Evolutionary conservation across 2,113 vertebrate species (phyloP).

Genomic region (Chelonoidis abingdonii): DNA sequence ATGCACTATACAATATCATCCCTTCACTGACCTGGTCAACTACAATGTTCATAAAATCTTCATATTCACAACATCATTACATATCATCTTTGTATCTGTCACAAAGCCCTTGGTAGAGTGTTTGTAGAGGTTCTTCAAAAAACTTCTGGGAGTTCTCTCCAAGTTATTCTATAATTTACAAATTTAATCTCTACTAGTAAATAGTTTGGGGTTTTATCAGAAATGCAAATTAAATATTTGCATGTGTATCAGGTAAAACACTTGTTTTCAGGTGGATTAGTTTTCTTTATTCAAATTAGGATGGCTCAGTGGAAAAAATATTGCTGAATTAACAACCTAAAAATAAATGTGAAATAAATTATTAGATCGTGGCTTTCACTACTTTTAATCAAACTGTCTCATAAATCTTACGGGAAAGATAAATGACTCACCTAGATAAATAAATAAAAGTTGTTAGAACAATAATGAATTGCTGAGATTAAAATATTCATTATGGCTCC

Average conservation of each 20-base stretch:
- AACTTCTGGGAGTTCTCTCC: not conserved
- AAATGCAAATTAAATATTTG: slow-evolving; percentile 26
- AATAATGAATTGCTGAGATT: slow-evolving; percentile 70
- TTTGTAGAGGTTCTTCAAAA: not conserved
- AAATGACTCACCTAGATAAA: slow-evolving; percentile 66
- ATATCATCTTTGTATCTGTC: not conserved
- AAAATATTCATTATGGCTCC: slow-evolving; percentile 71
- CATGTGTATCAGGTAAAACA: not conserved
- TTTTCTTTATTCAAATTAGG: slow-evolving; percentile 22
- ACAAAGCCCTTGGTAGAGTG: not conserved
- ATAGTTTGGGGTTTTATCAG: not conserved
- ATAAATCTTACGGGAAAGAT: slow-evolving; percentile 65
- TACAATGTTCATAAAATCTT: not conserved
- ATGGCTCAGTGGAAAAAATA: not conserved
- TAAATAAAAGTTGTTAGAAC: slow-evolving; percentile 53
- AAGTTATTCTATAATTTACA: not conserved
- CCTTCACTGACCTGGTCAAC: not conserved
- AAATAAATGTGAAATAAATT: slow-evolving; percentile 44
- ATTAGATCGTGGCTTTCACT: slow-evolving; percentile 28
- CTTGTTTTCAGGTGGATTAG: not conserved
- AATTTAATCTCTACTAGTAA: not conserved
- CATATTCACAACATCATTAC: not conserved
- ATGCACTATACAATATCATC: not conserved
- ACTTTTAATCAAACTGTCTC: slow-evolving; percentile 37
- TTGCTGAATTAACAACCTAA: slow-evolving; percentile 24